These are phyloP conservation scores for Alcedo atthis DNA, from an alignment of 2,797 vertebrate species.

Conservation along the genomic window DNA sequence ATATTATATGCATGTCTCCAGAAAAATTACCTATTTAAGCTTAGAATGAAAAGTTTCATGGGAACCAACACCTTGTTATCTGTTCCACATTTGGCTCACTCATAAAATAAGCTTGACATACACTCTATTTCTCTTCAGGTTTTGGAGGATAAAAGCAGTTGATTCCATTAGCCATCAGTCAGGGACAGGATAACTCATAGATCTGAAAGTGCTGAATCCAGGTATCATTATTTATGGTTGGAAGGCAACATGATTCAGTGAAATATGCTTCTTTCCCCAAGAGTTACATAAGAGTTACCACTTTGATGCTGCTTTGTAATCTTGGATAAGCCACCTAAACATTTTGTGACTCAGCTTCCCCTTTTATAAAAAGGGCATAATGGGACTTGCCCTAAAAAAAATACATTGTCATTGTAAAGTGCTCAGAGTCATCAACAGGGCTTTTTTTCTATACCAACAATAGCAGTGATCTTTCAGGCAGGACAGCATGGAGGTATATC, in stretches of 20 bases:
- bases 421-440: not conserved
- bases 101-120: conserved; percentile 27
- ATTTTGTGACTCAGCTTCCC: not conserved
- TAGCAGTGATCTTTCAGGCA: not conserved
- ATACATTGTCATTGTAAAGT: not conserved
- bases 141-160: conserved; percentile 28
- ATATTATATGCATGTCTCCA: not conserved
- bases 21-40: not conserved
- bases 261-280: not conserved
- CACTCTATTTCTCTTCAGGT: not conserved
- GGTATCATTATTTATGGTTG: not conserved
- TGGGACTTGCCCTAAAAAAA: not conserved
- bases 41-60: not conserved
- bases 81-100: not conserved
- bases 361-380: not conserved
- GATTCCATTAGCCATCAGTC: conserved; percentile 30
- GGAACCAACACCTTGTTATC: not conserved
- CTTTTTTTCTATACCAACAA: not conserved
- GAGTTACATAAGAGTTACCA: not conserved
- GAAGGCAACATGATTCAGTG: conserved; percentile 1
- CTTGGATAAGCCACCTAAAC: conserved; percentile 1
- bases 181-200: not conserved
- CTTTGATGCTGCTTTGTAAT: not conserved
- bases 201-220: not conserved
- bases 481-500: not conserved